A percentile compares a stretch with the other conserved stretches of the same genome.
Conservation (phyloP, 2,113 vertebrate genomes). For the Microtus oregoni region DNA sequence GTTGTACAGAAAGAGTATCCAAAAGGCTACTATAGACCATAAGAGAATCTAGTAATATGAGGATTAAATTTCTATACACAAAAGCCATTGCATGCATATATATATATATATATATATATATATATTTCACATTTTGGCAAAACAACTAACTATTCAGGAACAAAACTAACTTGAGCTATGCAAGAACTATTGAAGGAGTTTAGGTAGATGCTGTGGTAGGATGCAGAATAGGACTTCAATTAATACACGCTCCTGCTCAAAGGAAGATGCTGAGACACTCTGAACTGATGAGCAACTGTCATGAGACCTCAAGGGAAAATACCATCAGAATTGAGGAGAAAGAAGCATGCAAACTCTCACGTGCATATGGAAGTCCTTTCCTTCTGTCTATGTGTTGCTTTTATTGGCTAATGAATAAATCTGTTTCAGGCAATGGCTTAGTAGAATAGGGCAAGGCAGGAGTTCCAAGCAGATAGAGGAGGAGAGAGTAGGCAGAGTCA, state of each 20-base stretch:
- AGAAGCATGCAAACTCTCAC: neutral
- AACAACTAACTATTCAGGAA: constrained; percentile 1
- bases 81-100: neutral
- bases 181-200: neutral
- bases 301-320: neutral
- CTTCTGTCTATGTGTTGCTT: too few relatives aligned
- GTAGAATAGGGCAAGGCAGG: too few relatives aligned
- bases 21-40: neutral
- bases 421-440: too few relatives aligned
- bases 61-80: neutral
- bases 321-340: neutral
- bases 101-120: neutral
- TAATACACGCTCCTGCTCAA: neutral
- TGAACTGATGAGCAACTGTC: neutral
- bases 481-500: too few relatives aligned
- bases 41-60: neutral
- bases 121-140: neutral
- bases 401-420: too few relatives aligned
- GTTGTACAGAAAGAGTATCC: neutral
- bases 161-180: neutral
- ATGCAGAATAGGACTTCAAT: neutral
- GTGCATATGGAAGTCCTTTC: too few relatives aligned
- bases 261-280: neutral
- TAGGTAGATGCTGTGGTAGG: neutral
- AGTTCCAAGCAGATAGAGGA: too few relatives aligned